Percentiles rank a stretch among this genome's conserved stretches.
These are phyloP conservation scores for Clusia tigrina DNA, from an alignment of 2,888 invertebrate species.

Conservation along the genomic window DNA sequence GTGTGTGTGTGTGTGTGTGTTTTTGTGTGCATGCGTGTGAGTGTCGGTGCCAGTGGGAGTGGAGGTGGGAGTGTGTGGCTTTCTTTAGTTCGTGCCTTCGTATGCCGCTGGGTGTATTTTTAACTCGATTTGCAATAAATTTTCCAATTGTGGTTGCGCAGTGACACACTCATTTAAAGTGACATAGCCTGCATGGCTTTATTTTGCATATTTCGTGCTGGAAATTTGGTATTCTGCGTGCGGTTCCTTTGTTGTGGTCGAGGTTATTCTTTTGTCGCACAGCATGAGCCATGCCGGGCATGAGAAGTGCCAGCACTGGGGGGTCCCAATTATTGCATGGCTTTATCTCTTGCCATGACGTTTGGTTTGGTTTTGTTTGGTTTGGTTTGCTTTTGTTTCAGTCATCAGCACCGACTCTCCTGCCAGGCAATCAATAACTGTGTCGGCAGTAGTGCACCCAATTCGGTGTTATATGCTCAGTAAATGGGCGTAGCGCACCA, in stretches of 20 bases:
- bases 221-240: not conserved
- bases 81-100: not conserved
- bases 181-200: conserved; percentile 12
- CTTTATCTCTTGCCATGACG: no score
- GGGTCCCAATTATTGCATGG: no score
- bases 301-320: no score
- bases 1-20: not conserved
- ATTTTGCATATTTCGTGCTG: conserved; percentile 5
- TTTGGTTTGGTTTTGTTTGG: not conserved
- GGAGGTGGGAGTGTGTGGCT: not conserved
- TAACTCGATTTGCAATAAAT: conserved; percentile 20
- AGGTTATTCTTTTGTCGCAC: no score
- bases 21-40: not conserved
- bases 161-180: conserved; percentile 12
- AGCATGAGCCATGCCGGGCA: no score
- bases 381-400: not conserved
- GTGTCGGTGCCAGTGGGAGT: not conserved
- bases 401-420: no score
- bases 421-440: no score
- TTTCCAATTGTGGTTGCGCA: conserved; percentile 15
- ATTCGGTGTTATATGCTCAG: not conserved
- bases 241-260: not conserved
- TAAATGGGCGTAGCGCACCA: not conserved
- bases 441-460: no score
- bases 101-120: not conserved